Conservation (phyloP, 2,888 invertebrate species). For the Callyntrura sp. region DNA sequence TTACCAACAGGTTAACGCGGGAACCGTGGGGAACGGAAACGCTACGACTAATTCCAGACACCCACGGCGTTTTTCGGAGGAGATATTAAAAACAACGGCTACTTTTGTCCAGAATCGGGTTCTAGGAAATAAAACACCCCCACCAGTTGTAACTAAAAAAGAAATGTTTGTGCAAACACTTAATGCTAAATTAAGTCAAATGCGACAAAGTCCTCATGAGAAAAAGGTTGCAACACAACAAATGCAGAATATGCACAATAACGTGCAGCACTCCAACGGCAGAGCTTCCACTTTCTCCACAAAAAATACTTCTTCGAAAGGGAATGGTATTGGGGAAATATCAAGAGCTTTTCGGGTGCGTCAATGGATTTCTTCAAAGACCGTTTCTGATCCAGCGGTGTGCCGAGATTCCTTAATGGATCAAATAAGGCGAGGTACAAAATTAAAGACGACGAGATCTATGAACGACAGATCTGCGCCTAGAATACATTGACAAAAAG, state of each 20-base stretch:
- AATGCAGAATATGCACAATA: slow-evolving; percentile 44
- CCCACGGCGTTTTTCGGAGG: slow-evolving; percentile 82
- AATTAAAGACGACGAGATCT: slow-evolving; percentile 91
- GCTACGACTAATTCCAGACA: slow-evolving; percentile 64
- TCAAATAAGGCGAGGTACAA: slow-evolving; percentile 95
- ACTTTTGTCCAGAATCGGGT: slow-evolving; percentile 82
- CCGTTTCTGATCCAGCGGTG: slow-evolving; percentile 90
- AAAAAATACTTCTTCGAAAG: slow-evolving; percentile 80
- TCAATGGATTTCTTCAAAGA: slow-evolving; percentile 88
- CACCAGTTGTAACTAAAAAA: slow-evolving; percentile 81
- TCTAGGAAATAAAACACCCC: slow-evolving; percentile 81
- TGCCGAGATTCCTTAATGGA: slow-evolving; percentile 97
- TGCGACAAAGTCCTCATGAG: slow-evolving; percentile 79
- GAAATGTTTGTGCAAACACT: slow-evolving; percentile 82
- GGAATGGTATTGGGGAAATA: slow-evolving; percentile 79
- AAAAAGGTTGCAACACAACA: slow-evolving; percentile 66
- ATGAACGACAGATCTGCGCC: slow-evolving; percentile 95
- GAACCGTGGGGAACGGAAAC: slow-evolving; percentile 50
- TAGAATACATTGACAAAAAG: slow-evolving; percentile 89
- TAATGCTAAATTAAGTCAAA: slow-evolving; percentile 82
- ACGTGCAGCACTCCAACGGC: slow-evolving; percentile 56
- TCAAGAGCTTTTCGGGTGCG: slow-evolving; percentile 87
- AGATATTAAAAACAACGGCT: slow-evolving; percentile 81
- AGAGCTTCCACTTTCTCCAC: slow-evolving; percentile 77
- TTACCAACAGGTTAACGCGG: slow-evolving; percentile 79